phyloP scores from a whole-genome alignment of 2,113 vertebrate genomes.

The Fregetta grallaria region DNA sequence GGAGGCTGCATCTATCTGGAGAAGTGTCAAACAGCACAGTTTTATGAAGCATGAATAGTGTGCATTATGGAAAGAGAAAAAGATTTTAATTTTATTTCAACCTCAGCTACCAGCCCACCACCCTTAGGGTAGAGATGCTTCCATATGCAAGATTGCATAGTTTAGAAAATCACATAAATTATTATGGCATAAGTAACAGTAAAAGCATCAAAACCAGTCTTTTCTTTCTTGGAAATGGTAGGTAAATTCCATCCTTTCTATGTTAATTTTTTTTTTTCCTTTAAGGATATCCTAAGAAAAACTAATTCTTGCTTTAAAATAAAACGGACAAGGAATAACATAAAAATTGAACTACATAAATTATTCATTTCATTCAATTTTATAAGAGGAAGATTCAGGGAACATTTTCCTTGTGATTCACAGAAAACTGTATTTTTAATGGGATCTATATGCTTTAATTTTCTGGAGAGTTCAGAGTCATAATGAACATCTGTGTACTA shows the following conservation, averaged over 20 bases:
- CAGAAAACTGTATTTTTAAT: constrained; percentile 46
- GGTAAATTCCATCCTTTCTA: neutral
- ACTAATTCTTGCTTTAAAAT: neutral
- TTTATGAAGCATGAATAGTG: neutral
- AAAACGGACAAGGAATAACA: neutral
- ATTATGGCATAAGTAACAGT: neutral
- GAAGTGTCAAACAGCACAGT: neutral
- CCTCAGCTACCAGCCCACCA: neutral
- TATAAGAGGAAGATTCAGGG: neutral
- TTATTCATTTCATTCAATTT: constrained; percentile 34
- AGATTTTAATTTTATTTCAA: constrained; percentile 20
- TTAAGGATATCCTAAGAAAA: neutral
- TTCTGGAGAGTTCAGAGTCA: neutral
- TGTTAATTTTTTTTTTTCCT: neutral
- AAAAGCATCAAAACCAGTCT: neutral
- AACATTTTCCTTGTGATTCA: constrained; percentile 3
- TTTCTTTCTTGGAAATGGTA: neutral
- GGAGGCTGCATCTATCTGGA: neutral
- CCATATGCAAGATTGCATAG: neutral
- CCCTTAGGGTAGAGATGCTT: neutral
- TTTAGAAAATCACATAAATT: constrained; percentile 4
- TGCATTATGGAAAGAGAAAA: neutral
- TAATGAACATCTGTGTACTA: neutral
- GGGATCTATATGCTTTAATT: neutral
- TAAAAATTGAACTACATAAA: constrained; percentile 15